Evolutionary conservation across 2,113 vertebrate species (phyloP), one percentile per base, ranked within the genome.

Genomic region (Chlamydotis undulata): DNA sequence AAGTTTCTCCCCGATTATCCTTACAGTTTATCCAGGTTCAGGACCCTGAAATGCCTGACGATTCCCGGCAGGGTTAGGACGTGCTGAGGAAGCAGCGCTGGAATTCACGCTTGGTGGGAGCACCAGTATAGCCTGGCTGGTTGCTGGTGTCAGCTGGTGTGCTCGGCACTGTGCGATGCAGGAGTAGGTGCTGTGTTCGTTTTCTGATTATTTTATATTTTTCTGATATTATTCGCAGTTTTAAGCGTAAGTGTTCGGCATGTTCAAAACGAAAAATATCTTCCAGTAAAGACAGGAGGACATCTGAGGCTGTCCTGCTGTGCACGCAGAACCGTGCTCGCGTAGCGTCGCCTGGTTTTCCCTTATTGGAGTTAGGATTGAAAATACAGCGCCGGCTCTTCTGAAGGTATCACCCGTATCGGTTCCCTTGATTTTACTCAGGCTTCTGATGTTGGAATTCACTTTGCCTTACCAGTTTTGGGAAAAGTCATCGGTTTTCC

Each of bases 281-380:
- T 63, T 41, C 26, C 8, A 11, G 35, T n/a, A 25, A 45, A 60
- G 43, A 49, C 0, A 1, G n/a, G 19, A 55, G 37, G 41, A 35
- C 12, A 2, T 9, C 28, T 24, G 28, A 52, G 45, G 26, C 31
- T 12, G 35, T 60, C 60, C 10, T 75, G 0, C 33, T 8, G 10
- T 19, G 47, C 28, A 0, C 8, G 23, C 6, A 1, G 39, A 31
- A 6, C 14, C 26, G 28, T 22, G 23, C 33, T 45, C 26, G 11
- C 3, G 0, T 7, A 14, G 5, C 10, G 18, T n/a, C n/a, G 24
- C 10, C 16, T 17, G 4, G 1, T 45, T 76, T 47, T 71, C 6
- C 21, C 81, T 78, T 13, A 7, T 35, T 52, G 47, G 29, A 31
- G 28, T 35, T 41, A 50, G 7, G 26, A 26, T 26, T 56, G 67